Evolutionary conservation across 1,140 invertebrate genomes (phyloP).

Genomic region (Habropoda laboriosa): DNA sequence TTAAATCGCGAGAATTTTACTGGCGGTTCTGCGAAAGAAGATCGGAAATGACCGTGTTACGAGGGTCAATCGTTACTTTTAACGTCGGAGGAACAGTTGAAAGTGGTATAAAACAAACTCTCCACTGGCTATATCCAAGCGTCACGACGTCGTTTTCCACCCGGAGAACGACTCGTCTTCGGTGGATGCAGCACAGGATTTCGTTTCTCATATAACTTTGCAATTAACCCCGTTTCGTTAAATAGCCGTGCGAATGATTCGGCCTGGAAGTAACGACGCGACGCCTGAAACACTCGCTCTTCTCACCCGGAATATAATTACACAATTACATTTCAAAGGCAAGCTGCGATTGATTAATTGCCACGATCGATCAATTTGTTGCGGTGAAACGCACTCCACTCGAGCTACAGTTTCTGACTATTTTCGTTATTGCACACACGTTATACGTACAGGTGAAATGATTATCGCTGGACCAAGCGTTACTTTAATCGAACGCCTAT

Average conservation of each 20-base stretch:
- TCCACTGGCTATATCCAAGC: neutral
- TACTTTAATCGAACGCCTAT: no score
- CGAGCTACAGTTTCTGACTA: neutral
- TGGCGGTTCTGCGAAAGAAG: neutral
- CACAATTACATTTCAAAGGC: neutral
- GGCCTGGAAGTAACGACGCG: neutral
- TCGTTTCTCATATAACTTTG: constrained; percentile 31
- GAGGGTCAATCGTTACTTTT: constrained; percentile 5
- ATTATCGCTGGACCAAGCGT: no score
- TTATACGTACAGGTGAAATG: no score
- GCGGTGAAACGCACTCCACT: neutral
- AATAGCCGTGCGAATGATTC: neutral
- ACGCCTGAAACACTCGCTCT: neutral
- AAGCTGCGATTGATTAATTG: constrained; percentile 6
- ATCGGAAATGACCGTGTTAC: neutral
- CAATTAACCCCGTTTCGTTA: constrained; percentile 45
- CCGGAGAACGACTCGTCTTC: neutral
- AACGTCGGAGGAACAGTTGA: neutral
- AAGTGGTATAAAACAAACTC: neutral
- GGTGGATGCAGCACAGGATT: neutral
- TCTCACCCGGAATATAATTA: constrained; percentile 1
- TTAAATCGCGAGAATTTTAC: neutral
- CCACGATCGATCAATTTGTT: neutral
- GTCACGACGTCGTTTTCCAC: neutral
- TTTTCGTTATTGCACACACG: no score